Conservation (phyloP, 2,113 vertebrate genomes). For the Myiagra hebetior region DNA sequence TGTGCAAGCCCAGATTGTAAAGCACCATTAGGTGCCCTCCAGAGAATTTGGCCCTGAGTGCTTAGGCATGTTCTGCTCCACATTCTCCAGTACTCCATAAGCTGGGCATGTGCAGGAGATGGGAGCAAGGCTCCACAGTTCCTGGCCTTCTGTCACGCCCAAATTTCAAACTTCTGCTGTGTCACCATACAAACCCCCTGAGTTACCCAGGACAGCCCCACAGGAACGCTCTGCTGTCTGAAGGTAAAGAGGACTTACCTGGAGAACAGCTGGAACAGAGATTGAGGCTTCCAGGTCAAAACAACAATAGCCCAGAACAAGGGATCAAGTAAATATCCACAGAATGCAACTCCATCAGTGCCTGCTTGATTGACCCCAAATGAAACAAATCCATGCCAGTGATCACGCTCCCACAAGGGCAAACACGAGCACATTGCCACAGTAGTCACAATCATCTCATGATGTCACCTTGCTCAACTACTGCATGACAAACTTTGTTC, state of each 20-base stretch:
- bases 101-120: accelerated
- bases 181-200: not conserved
- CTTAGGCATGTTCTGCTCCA: not conserved
- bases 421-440: not conserved
- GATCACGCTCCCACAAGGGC: not conserved
- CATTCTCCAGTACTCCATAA: not conserved
- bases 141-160: accelerated
- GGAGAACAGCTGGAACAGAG: not conserved
- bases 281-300: not conserved
- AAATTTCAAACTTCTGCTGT: not conserved
- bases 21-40: not conserved
- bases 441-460: not conserved
- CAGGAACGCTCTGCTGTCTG: not conserved
- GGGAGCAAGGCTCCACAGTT: not conserved
- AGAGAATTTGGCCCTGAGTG: not conserved
- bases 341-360: not conserved
- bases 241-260: not conserved
- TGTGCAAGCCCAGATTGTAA: not conserved
- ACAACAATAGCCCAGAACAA: not conserved
- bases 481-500: not conserved
- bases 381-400: not conserved
- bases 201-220: not conserved
- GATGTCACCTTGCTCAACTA: not conserved
- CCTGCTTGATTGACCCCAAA: not conserved
- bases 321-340: not conserved